phyloP scores from a whole-genome alignment of 2,797 vertebrate genomes.

The Oreonectes daqikongensis region DNA sequence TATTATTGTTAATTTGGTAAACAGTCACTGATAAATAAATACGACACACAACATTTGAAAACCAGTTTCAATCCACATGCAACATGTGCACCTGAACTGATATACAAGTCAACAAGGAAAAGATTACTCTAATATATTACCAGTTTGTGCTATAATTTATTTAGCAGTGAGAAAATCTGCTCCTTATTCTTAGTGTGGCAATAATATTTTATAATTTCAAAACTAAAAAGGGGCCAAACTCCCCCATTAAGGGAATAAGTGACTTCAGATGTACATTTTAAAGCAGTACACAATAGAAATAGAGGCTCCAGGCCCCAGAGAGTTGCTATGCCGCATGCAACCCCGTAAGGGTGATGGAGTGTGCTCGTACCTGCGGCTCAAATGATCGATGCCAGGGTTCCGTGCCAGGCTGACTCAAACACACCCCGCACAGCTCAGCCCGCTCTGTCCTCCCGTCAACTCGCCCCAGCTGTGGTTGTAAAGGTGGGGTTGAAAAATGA shows the following conservation, averaged over 20 bases:
- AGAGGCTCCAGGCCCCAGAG: constrained; percentile 25
- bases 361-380: constrained; percentile 41
- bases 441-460: constrained; percentile 43
- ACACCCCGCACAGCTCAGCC: constrained; percentile 43
- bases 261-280: constrained; percentile 21
- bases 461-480: constrained; percentile 53
- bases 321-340: constrained; percentile 26
- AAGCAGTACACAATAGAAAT: constrained; percentile 23
- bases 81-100: no score
- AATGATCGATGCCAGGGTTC: constrained; percentile 58
- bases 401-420: constrained; percentile 53
- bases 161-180: not conserved
- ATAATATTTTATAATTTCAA: not conserved
- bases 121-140: no score
- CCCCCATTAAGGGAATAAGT: constrained; percentile 11
- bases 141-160: not conserved
- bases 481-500: constrained; percentile 62
- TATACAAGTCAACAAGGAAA: no score
- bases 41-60: no score
- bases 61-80: no score
- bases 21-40: no score
- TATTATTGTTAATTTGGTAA: no score
- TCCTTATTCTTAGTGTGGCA: not conserved
- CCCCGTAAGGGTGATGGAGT: constrained; percentile 54
- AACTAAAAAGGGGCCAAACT: constrained; percentile 17